A percentile compares a stretch with the other conserved stretches of the same genome.
phyloP scores from a whole-genome alignment of 2,113 vertebrate species.

The Eurystomus gularis region DNA sequence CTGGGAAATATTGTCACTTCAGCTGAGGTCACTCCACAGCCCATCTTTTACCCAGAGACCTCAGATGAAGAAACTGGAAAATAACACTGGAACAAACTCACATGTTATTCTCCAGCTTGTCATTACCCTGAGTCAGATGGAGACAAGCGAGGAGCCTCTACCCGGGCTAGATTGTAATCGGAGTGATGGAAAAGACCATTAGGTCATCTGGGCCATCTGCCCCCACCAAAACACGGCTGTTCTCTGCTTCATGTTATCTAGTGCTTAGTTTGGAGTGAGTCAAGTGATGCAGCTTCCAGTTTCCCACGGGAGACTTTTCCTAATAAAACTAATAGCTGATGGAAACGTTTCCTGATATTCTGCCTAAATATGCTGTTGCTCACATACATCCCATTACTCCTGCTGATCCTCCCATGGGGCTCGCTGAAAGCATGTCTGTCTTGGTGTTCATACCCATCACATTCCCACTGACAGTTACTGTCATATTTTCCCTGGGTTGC shows the following conservation, averaged over 20 bases:
- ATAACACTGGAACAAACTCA: constrained; percentile 26
- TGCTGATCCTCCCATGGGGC: background rate
- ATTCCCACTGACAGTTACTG: constrained; percentile 7
- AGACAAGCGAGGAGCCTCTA: constrained; percentile 22
- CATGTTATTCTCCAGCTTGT: constrained; percentile 48
- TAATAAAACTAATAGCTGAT: constrained; percentile 55
- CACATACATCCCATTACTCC: constrained; percentile 13
- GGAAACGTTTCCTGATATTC: constrained; percentile 28
- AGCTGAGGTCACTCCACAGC: constrained; percentile 38
- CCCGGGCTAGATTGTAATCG: background rate
- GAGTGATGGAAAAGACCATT: constrained; percentile 58
- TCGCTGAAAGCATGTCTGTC: background rate
- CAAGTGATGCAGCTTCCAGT: constrained; percentile 43
- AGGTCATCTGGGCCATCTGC: constrained; percentile 62
- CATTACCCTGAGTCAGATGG: constrained; percentile 46
- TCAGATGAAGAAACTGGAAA: constrained; percentile 41
- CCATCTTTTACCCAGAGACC: constrained; percentile 26
- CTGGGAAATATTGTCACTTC: constrained; percentile 50
- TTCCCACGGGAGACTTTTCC: constrained; percentile 61
- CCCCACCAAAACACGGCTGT: background rate
- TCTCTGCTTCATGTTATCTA: constrained; percentile 54
- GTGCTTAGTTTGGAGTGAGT: constrained; percentile 22
- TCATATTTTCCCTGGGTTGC: constrained; percentile 19
- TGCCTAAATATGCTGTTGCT: constrained; percentile 43
- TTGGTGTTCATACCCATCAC: background rate